Base-by-base conservation (phyloP, 1,140 invertebrate species). In the Drosophila watanabei region DNA sequence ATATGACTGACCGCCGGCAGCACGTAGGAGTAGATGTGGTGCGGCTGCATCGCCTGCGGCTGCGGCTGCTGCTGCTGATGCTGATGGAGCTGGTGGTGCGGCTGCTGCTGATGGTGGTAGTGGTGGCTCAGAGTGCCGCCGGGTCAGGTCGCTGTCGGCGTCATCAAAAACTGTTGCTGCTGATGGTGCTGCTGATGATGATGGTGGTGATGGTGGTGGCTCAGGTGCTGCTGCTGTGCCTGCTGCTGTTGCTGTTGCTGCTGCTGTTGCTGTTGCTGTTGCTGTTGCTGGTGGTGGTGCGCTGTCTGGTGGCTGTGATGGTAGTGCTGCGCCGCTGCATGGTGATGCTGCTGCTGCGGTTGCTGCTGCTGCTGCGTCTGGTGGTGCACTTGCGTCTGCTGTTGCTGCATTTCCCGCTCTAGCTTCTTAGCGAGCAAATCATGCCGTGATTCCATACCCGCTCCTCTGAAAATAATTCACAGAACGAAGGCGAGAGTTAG, bases 371-470 rank as follows among this genome's bases (percentile, higher is more conserved):
- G 81, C 18, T 90, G 88, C n/a, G 83, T 77, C 20, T 82, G 86
- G 43, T 91, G 71, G 13, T 91, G 87, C 33, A 83, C 80, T 28
- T 90, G 88, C 33, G 90, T 89, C 32, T 87, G 88, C 45, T 91
- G 85, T 32, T 83, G 86, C 32, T 90, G 91, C 87, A 92, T 79
- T 56, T 93, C 92, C 28, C 89, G 86, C 75, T 93, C 92, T 80
- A 88, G 61, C 80, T 93, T 93, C 68, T 93, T 93, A 92, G 88
- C 87, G 64, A 93, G 80, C 87, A 92, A 80, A 89, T 93, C 92
- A 92, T 93, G 92, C 91, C 92, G 89, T 93, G 92, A 92, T 91
- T 93, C 92, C 92, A 93, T 93, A 92, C 91, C 92, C 91, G 92
- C 92, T 93, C 92, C 92, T 92, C 92, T 93, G 88, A 58, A 84